These are phyloP conservation scores for Acleris holmiana DNA, from an alignment of 2,888 invertebrate species.

Conservation along the genomic window DNA sequence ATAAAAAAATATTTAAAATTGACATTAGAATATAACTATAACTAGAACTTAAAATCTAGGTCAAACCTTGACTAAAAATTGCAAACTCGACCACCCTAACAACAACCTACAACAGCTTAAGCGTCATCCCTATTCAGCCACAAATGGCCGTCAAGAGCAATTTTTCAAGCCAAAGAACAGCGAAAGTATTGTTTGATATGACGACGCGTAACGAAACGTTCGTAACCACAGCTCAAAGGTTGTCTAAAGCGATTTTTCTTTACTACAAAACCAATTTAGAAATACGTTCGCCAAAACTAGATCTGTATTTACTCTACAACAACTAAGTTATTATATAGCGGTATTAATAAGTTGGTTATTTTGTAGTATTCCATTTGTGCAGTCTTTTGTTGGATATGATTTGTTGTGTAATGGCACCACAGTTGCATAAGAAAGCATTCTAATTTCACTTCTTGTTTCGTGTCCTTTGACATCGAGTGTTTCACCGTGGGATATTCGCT, in stretches of 20 bases:
- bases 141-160: constrained; percentile 27
- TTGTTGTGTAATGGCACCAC: constrained; percentile 47
- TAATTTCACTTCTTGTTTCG: constrained; percentile 49
- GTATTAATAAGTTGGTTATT: constrained; percentile 15
- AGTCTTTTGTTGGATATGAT: constrained; percentile 51
- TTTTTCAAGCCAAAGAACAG: constrained; percentile 47
- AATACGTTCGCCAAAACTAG: constrained; percentile 1
- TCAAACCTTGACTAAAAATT: not conserved
- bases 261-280: constrained; percentile 33
- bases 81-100: constrained; percentile 12
- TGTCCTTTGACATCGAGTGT: constrained; percentile 38
- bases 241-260: constrained; percentile 58
- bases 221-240: constrained; percentile 40
- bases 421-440: constrained; percentile 43
- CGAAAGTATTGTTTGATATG: constrained; percentile 61
- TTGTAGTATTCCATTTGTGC: constrained; percentile 52
- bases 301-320: constrained; percentile 7
- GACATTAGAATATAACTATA: too few species aligned
- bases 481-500: constrained; percentile 29
- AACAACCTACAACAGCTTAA: not conserved
- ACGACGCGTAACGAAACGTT: constrained; percentile 42
- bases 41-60: too few species aligned
- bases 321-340: not conserved
- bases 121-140: constrained; percentile 23
- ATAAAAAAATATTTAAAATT: too few species aligned